Evolutionary conservation across 2,113 vertebrate genomes (phyloP).

Genomic region (Myrmecobius fasciatus): DNA sequence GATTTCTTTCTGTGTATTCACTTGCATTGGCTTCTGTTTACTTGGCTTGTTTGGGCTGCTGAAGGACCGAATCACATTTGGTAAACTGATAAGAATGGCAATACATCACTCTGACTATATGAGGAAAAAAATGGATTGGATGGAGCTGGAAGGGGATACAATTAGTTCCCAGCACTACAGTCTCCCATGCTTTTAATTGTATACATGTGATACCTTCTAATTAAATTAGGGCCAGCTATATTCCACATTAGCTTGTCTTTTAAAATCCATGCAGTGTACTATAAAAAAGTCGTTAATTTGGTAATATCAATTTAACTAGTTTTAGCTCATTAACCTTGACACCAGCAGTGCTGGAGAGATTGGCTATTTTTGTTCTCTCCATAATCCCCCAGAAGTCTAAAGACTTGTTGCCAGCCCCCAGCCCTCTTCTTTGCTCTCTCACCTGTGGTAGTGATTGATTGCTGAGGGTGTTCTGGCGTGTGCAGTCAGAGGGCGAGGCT

Average conservation of each 20-base stretch:
- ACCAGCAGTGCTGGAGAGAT: constrained; percentile 68
- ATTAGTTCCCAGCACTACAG: constrained; percentile 50
- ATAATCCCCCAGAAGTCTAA: neutral
- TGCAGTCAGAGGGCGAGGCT: neutral
- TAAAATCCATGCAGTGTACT: constrained; percentile 73
- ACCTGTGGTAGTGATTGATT: neutral
- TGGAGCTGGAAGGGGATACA: constrained; percentile 34
- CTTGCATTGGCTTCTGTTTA: constrained; percentile 33
- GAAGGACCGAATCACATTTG: constrained; percentile 44
- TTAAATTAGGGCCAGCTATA: constrained; percentile 72
- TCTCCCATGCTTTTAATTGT: constrained; percentile 67
- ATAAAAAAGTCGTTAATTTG: constrained; percentile 77
- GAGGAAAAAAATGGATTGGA: constrained; percentile 14
- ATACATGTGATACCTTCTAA: constrained; percentile 74
- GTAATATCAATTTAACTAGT: constrained; percentile 79
- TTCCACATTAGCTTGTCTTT: constrained; percentile 70
- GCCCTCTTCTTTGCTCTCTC: constrained; percentile 6
- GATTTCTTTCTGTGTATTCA: constrained; percentile 28
- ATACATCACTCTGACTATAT: neutral
- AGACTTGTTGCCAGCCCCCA: neutral
- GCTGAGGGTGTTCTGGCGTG: neutral
- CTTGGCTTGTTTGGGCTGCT: constrained; percentile 30
- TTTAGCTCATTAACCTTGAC: constrained; percentile 80
- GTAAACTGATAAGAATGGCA: neutral
- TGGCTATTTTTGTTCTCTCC: constrained; percentile 64